phyloP scores from a whole-genome alignment of 2,888 invertebrate genomes.

The Dasysyrphus albostriatus region DNA sequence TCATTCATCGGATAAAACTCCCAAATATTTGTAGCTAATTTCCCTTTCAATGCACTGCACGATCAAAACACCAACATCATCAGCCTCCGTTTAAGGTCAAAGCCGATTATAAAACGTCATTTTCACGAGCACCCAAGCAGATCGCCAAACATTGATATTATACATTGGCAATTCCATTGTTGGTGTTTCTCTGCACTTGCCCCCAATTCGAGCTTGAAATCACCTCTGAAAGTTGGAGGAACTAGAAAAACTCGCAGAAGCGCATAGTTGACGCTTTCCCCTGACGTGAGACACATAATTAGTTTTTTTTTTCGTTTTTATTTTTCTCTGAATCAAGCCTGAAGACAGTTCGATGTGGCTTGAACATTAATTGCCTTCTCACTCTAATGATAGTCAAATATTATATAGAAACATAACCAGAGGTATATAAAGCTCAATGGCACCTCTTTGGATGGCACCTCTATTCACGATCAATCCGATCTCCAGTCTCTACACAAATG shows the following conservation, averaged over 20 bases:
- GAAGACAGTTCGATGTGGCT: conserved; percentile 32
- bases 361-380: conserved; percentile 60
- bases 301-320: conserved; percentile 28
- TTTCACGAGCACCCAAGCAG: conserved; percentile 61
- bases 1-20: not conserved
- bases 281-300: conserved; percentile 57
- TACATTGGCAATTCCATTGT: conserved; percentile 47
- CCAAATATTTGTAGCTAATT: conserved; percentile 5
- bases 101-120: conserved; percentile 44
- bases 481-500: conserved; percentile 34
- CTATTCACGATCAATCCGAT: conserved; percentile 26
- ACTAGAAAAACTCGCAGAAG: conserved; percentile 61
- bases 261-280: conserved; percentile 66
- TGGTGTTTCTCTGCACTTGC: conserved; percentile 56
- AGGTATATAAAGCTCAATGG: conserved; percentile 31
- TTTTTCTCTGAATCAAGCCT: conserved; percentile 1
- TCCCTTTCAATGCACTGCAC: conserved; percentile 30
- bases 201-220: conserved; percentile 51
- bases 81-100: conserved; percentile 49
- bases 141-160: conserved; percentile 66
- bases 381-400: conserved; percentile 42
- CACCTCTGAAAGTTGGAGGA: conserved; percentile 43
- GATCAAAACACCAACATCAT: conserved; percentile 5
- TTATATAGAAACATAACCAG: not conserved
- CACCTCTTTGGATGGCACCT: conserved; percentile 38